Conservation (phyloP, 2,113 vertebrate species). For the Octodon degus region DNA sequence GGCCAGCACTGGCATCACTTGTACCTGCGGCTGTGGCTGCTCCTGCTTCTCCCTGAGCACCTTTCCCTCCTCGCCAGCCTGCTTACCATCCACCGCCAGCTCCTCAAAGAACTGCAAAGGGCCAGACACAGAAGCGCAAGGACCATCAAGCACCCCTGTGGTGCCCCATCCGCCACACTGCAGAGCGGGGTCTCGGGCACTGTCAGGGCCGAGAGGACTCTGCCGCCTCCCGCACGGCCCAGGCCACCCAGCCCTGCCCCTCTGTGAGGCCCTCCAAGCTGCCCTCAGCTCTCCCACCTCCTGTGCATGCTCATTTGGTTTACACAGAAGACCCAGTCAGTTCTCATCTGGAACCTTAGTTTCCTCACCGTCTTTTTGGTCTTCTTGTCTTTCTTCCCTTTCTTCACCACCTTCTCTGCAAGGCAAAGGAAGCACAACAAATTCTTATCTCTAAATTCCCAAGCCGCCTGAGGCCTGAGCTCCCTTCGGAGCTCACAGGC, state of each 20-base stretch:
- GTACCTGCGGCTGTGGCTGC: constrained; percentile 89
- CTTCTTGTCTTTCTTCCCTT: constrained; percentile 93
- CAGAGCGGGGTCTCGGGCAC: not conserved
- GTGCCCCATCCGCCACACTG: no score
- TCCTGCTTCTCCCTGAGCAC: constrained; percentile 84
- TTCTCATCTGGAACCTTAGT: not conserved
- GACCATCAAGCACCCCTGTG: not conserved
- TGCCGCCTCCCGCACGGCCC: not conserved
- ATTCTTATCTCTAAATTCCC: not conserved
- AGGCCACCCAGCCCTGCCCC: no score
- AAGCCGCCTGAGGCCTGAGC: not conserved
- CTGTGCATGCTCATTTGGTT: not conserved
- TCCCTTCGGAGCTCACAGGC: not conserved
- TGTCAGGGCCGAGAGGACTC: not conserved
- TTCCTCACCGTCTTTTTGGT: constrained; percentile 93
- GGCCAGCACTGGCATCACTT: not conserved
- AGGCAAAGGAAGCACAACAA: constrained; percentile 48
- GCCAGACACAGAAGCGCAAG: not conserved
- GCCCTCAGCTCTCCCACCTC: not conserved
- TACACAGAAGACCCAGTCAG: not conserved
- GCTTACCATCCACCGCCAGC: constrained; percentile 89
- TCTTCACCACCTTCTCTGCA: constrained; percentile 91
- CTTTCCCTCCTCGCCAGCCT: constrained; percentile 85
- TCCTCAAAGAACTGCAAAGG: constrained; percentile 93
- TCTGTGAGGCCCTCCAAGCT: no score